phyloP scores from a whole-genome alignment of 2,113 vertebrate species.

The Grammomys surdaster region DNA sequence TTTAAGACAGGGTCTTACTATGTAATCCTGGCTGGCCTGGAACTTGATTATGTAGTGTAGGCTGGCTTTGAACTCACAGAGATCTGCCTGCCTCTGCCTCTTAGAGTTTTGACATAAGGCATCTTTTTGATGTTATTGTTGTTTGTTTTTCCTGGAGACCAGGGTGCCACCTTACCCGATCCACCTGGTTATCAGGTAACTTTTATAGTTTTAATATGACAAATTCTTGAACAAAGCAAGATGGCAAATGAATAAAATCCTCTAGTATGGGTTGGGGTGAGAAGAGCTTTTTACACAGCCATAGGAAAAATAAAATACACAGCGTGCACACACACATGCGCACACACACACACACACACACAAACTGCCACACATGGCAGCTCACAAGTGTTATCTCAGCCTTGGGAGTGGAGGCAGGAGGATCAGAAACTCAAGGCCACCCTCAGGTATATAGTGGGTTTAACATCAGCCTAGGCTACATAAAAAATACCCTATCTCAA shows the following conservation, averaged over 20 bases:
- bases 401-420: not conserved
- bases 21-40: not conserved
- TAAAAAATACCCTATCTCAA: not conserved
- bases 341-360: not conserved
- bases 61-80: not conserved
- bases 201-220: not conserved
- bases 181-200: not conserved
- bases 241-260: not conserved
- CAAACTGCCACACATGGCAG: not conserved
- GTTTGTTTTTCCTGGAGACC: not conserved
- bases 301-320: constrained; percentile 6
- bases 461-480: not conserved
- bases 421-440: not conserved
- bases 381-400: not conserved
- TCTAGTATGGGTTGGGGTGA: not conserved
- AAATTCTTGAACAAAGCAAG: not conserved
- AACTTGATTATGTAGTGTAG: not conserved
- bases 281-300: not conserved
- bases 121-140: not conserved
- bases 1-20: not conserved
- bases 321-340: not conserved
- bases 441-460: too few relatives aligned
- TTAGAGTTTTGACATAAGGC: not conserved
- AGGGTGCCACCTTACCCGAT: not conserved
- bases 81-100: not conserved